phyloP scores from a whole-genome alignment of 2,113 vertebrate species.

The Acanthisitta chloris region DNA sequence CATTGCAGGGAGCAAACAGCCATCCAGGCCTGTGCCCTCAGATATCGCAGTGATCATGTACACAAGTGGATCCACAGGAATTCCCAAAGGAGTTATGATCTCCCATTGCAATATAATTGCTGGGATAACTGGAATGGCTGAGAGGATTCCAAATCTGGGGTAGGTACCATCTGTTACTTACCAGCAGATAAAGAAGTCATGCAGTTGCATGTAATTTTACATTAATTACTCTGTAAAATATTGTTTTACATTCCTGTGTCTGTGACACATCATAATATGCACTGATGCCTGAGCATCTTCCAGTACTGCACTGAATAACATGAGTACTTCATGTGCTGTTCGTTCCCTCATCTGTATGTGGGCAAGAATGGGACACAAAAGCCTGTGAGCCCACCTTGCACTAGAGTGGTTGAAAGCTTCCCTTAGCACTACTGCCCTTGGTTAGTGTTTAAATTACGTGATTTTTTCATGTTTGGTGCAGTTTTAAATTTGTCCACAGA shows the following conservation, averaged over 20 bases:
- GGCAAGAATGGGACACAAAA: background rate
- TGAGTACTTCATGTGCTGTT: background rate
- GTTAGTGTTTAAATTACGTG: background rate
- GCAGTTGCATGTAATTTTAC: background rate
- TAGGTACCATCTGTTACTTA: constrained; percentile 26
- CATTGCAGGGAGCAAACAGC: constrained; percentile 64
- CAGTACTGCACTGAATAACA: background rate
- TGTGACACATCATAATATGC: background rate
- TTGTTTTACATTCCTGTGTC: background rate
- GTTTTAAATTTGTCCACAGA: background rate
- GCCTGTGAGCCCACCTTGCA: background rate
- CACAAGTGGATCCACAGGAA: constrained; percentile 93
- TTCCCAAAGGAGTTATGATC: constrained; percentile 96
- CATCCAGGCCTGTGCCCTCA: constrained; percentile 72
- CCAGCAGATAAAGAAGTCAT: background rate
- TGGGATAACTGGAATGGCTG: constrained; percentile 89
- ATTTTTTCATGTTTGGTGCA: background rate
- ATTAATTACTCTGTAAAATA: background rate
- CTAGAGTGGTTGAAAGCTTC: background rate
- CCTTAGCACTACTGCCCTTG: background rate
- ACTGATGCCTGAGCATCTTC: background rate
- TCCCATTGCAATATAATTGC: constrained; percentile 93
- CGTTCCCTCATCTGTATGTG: background rate
- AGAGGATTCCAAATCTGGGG: constrained; percentile 87
- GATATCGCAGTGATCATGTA: constrained; percentile 97